A percentile compares a stretch with the other conserved stretches of the same genome.
Conservation (phyloP, 2,888 invertebrate genomes). For the Epinotia bilunana region DNA sequence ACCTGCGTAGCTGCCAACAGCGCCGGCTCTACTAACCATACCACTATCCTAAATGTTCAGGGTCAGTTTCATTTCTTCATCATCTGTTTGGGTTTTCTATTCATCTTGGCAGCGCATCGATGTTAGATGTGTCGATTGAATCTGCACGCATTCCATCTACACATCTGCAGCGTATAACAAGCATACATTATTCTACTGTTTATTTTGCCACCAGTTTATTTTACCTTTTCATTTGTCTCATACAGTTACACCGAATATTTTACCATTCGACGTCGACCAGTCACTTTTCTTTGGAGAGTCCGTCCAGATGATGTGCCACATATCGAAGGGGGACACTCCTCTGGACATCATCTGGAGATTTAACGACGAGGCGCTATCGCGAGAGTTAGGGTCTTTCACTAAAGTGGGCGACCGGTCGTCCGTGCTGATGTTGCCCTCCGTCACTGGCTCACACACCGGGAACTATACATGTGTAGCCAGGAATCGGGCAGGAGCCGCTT, state of each 20-base stretch:
- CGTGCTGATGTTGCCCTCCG: constrained; percentile 79
- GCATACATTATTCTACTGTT: constrained; percentile 53
- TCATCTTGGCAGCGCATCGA: constrained; percentile 61
- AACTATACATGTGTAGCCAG: constrained; percentile 84
- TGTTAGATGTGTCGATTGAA: constrained; percentile 65
- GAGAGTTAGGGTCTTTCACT: constrained; percentile 78
- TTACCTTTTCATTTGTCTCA: constrained; percentile 55
- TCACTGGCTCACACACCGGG: constrained; percentile 81
- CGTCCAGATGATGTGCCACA: constrained; percentile 86
- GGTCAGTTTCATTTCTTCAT: constrained; percentile 76
- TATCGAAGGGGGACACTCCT: constrained; percentile 87
- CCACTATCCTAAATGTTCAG: constrained; percentile 85
- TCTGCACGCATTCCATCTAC: constrained; percentile 73
- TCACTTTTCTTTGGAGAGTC: constrained; percentile 86
- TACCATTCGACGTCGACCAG: constrained; percentile 86
- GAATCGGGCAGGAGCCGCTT: constrained; percentile 81
- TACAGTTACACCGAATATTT: constrained; percentile 84
- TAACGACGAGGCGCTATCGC: constrained; percentile 78
- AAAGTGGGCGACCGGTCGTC: constrained; percentile 78
- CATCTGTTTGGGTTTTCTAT: constrained; percentile 53
- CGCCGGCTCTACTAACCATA: constrained; percentile 88
- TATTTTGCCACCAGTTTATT: constrained; percentile 55
- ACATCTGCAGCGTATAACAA: constrained; percentile 59
- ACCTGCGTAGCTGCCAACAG: constrained; percentile 90
- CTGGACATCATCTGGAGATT: constrained; percentile 87